Percentiles rank a stretch among this genome's conserved stretches.
These are phyloP conservation scores for Centropus bengalensis DNA, from an alignment of 2,113 vertebrate genomes.

Conservation along the genomic window DNA sequence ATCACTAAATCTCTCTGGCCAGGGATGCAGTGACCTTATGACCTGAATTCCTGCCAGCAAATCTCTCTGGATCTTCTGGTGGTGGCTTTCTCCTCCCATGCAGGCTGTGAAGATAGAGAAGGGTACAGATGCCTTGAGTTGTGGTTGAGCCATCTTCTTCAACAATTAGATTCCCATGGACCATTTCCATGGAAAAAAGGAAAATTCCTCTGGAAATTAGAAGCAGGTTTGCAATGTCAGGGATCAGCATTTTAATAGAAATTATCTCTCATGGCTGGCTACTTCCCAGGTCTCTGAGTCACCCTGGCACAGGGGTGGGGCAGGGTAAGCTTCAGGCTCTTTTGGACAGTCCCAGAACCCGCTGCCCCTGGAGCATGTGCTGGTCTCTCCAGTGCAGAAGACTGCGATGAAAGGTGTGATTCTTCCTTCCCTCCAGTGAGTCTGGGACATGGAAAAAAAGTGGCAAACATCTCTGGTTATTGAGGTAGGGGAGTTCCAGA, in stretches of 20 bases:
- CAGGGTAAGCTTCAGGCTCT: neutral
- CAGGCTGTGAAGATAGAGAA: neutral
- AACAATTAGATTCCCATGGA: neutral
- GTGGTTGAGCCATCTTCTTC: neutral
- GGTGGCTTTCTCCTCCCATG: neutral
- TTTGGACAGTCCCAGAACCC: neutral
- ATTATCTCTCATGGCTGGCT: constrained; percentile 16
- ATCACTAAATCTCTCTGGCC: neutral
- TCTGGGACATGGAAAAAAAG: neutral
- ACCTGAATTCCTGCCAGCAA: neutral
- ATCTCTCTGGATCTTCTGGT: neutral
- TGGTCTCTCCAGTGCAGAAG: fast-evolving
- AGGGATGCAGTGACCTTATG: neutral
- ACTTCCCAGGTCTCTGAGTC: constrained; percentile 13
- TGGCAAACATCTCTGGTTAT: neutral
- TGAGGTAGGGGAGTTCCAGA: neutral
- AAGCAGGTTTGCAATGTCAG: neutral
- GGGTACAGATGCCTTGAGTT: neutral
- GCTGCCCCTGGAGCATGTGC: neutral
- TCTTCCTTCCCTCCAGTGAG: neutral
- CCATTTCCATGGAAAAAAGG: constrained; percentile 24
- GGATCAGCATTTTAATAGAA: neutral
- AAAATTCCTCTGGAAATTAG: constrained; percentile 40
- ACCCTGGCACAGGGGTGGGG: neutral
- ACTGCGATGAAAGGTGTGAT: neutral